These are phyloP conservation scores for Bruchidius siliquastri DNA, from an alignment of 2,888 invertebrate species.

Conservation along the genomic window DNA sequence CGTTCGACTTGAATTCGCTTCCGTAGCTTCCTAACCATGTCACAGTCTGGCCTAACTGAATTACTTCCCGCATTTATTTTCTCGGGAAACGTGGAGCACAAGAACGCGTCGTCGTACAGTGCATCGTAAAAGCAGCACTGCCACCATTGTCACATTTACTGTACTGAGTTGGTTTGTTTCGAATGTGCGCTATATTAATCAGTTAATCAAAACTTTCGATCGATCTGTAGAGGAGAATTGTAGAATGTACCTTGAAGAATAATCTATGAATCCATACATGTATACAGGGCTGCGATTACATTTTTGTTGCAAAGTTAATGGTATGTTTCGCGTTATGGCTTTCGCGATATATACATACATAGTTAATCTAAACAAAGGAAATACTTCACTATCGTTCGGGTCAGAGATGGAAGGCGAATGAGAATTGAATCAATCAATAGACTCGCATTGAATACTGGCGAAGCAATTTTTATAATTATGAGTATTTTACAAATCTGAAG, in stretches of 20 bases:
- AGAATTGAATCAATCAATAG: background rate
- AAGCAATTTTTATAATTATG: too few species aligned
- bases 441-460: too few species aligned
- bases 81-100: background rate
- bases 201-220: background rate
- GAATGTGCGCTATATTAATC: background rate
- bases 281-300: background rate
- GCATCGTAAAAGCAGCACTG: background rate
- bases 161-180: background rate
- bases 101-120: background rate
- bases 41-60: too few species aligned
- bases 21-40: too few species aligned
- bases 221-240: background rate
- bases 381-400: background rate
- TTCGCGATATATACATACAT: background rate
- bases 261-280: background rate
- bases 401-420: background rate
- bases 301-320: background rate
- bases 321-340: background rate
- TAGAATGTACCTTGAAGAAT: background rate
- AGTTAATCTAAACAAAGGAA: background rate
- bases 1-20: too few species aligned
- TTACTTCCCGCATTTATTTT: background rate
- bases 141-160: background rate
- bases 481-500: too few species aligned